These are phyloP conservation scores for Hydrozoanthus tunicans DNA, from an alignment of 64 coral and sea anemone genomes.

Conservation along the genomic window DNA sequence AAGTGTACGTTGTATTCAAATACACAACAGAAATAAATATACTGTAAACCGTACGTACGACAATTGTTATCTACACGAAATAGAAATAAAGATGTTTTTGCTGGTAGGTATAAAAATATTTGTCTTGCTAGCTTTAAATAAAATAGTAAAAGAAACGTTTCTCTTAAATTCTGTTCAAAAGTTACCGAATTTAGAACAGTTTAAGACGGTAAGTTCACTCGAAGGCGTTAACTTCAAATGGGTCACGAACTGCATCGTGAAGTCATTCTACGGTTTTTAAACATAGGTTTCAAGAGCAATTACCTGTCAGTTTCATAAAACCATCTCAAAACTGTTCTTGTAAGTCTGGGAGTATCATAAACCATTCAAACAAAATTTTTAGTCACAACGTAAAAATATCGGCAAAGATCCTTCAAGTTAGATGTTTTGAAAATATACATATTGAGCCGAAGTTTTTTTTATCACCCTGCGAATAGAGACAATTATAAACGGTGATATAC, in stretches of 20 bases:
- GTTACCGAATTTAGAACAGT: background rate
- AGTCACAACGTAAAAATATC: background rate
- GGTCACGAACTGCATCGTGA: background rate
- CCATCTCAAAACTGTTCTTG: background rate
- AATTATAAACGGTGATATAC: background rate
- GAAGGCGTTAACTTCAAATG: background rate
- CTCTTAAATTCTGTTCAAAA: background rate
- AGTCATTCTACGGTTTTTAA: background rate
- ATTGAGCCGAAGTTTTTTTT: background rate
- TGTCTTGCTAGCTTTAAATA: too few relatives aligned
- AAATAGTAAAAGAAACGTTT: background rate
- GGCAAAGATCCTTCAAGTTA: background rate
- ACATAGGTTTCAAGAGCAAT: background rate
- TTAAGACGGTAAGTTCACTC: background rate
- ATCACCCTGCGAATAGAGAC: constrained; percentile 3
- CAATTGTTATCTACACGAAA: too few relatives aligned
- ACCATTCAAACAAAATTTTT: background rate
- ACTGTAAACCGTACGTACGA: too few relatives aligned
- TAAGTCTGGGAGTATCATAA: background rate
- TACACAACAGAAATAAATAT: too few relatives aligned
- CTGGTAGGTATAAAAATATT: too few relatives aligned
- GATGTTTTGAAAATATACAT: background rate
- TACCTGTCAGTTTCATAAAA: background rate
- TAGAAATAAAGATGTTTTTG: too few relatives aligned
- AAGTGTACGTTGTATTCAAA: too few relatives aligned